A percentile compares a stretch with the other conserved stretches of the same genome.
These are phyloP conservation scores for Eurystomus glaucurus DNA, from an alignment of 2,797 vertebrate genomes.

Conservation along the genomic window DNA sequence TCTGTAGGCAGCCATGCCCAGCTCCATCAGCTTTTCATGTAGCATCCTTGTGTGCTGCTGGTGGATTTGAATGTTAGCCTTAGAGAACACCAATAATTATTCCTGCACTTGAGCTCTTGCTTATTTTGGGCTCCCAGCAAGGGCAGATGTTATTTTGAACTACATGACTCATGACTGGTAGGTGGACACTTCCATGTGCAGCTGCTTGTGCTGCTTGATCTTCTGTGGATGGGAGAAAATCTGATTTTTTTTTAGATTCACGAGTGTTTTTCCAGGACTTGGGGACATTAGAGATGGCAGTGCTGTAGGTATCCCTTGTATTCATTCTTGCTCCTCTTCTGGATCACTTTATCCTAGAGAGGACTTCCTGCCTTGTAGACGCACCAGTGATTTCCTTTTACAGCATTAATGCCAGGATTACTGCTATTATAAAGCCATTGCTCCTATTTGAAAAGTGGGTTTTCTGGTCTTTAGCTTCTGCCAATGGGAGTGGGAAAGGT, in stretches of 20 bases:
- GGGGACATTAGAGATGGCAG: rapidly evolving
- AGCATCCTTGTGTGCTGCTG: not conserved
- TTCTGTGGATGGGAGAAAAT: not conserved
- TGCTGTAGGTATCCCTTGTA: not conserved
- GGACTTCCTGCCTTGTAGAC: not conserved
- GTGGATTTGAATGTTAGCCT: not conserved
- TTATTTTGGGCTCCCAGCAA: not conserved
- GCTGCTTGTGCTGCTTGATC: not conserved
- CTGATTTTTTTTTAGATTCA: not conserved
- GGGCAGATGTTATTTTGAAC: not conserved
- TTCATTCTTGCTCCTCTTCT: not conserved
- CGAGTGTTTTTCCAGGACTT: not conserved
- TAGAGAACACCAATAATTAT: not conserved
- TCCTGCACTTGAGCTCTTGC: not conserved
- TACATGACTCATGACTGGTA: not conserved
- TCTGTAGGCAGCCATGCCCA: not conserved
- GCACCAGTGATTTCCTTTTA: not conserved
- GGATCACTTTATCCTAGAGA: not conserved
- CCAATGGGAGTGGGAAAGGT: not conserved
- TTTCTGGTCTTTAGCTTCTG: not conserved
- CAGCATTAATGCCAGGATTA: not conserved
- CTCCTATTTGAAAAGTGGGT: not conserved
- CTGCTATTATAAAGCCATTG: not conserved
- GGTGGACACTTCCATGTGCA: not conserved
- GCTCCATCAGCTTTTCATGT: not conserved